Base-by-base conservation (phyloP, 2,888 invertebrate species). In the Cyaniris semiargus region DNA sequence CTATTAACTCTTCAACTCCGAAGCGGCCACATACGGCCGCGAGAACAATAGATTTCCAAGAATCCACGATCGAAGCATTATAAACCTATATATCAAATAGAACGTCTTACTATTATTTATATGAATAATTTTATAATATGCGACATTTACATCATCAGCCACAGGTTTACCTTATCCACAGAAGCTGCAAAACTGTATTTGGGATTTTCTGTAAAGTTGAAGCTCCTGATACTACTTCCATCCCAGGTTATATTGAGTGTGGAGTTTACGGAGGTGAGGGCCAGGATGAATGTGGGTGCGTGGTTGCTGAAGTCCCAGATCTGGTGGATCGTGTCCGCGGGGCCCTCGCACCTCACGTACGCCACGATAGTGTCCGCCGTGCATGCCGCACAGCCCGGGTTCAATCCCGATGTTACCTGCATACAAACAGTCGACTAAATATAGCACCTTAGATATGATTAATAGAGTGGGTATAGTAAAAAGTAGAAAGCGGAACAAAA, bases 271-370 rank as follows among this genome's bases (percentile, higher is more conserved):
- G 89, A 85, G 0, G 95, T 95, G 0, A 95, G 84, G 0, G 94
- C 93, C 48, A 95, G 87, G 21, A 96, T 86, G 38, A 96, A 83
- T 0, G 95, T 94, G 0, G 96, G 96, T 70, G 93, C 89, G 4
- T 95, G 93, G 34, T 83, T 78, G 3, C 94, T 93, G 82, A 96
- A 96, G 86, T 96, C 96, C 95, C 96, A 96, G 74, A 96, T 81
- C 84, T 96, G 96, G 84, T 96, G 96, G 0, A 96, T 85, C 0
- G 94, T 94, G 85, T 96, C 96, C 72, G 93, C 87, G 1, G 86
- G 79, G 0, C 96, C 95, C 31, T 91, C 93, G 0, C 96, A 95
- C 83, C 89, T 88, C 10, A 95, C 87, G 83, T 96, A 94, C 4
- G 95, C 82, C 0, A 95, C 85, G 1, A 93, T 93, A 1, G 87